Evolutionary conservation across 2,888 invertebrate species (phyloP), one percentile per base, ranked within the genome.

Genomic region (Oasisia sp.): DNA sequence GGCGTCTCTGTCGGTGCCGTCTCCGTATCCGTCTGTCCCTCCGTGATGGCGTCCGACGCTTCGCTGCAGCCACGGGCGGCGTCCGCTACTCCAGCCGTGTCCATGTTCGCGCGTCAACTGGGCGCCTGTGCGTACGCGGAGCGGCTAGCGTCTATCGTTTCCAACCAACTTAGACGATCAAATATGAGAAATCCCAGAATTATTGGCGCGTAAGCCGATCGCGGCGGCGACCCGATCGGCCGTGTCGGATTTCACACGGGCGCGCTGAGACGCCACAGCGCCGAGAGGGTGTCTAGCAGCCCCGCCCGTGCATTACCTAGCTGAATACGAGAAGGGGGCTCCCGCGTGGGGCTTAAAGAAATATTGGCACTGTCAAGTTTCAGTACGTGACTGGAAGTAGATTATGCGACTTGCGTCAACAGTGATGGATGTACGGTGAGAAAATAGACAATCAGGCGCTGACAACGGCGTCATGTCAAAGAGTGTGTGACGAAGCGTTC

Each of bases 171-270:
- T 74, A 74, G 74, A 74, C 74, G 74, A 74, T 74, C 74, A 74
- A 74, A 74, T 74, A 74, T 74, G 74, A 74, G 74, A 74, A 74
- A 74, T 74, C 74, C 74, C 74, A 74, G 74, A 74, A 74, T 74
- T 74, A 74, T 74, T 74, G 74, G 74, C 74, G 74, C 74, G 74
- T 74, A 74, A 74, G 74, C 74, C 27, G 74, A 74, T 74, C 74
- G 14, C 74, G 19, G 74, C 74, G 19, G 74, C 74, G 19, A 74
- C 74, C 74, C 74, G 74, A 74, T 74, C 74, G 19, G 74, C 74
- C 74, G 74, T 74, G 74, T 74, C 74, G n/a, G n/a, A 74, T 74
- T 74, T 74, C 74, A 74, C 74, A 74, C 74, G 74, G 74, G 74
- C 74, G 74, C 74, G 74, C 74, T 74, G 27, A 74, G 74, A 74